Conservation (phyloP, 2,113 vertebrate species). For the Cynopterus brachyotis region DNA sequence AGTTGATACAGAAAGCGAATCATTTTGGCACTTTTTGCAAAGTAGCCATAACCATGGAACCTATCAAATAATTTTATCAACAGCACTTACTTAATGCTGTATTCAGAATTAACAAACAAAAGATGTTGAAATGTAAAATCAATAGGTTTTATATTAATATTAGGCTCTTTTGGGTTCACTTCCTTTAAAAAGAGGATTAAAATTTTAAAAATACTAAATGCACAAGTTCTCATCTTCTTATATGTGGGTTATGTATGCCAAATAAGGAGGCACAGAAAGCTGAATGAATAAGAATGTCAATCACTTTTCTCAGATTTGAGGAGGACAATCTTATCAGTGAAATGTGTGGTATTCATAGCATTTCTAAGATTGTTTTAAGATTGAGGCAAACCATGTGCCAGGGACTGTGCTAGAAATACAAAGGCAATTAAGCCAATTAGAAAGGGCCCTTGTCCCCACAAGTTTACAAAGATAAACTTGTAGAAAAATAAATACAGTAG, state of each 20-base stretch:
- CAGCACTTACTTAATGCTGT: constrained; percentile 6
- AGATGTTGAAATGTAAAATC: constrained; percentile 34
- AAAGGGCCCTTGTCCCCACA: not conserved
- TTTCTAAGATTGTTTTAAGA: not conserved
- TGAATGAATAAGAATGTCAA: constrained; percentile 4
- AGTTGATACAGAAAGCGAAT: constrained; percentile 36
- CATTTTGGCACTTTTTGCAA: constrained; percentile 43
- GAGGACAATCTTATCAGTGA: constrained; percentile 28
- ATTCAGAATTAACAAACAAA: constrained; percentile 41
- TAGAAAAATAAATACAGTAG: not conserved
- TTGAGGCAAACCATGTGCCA: not conserved
- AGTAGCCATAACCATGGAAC: constrained; percentile 29
- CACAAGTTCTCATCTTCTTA: not conserved
- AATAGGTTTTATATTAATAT: not conserved
- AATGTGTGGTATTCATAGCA: not conserved
- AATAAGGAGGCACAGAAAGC: constrained; percentile 8
- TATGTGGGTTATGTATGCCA: not conserved
- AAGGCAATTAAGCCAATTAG: not conserved
- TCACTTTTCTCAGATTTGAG: not conserved
- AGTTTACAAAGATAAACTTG: not conserved
- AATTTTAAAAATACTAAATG: not conserved
- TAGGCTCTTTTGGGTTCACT: constrained; percentile 16
- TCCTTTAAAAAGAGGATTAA: not conserved
- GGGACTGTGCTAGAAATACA: not conserved
- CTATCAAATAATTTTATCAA: constrained; percentile 33